Evolutionary conservation across 2,113 vertebrate genomes (phyloP).

Genomic region (Syngnathus floridae): DNA sequence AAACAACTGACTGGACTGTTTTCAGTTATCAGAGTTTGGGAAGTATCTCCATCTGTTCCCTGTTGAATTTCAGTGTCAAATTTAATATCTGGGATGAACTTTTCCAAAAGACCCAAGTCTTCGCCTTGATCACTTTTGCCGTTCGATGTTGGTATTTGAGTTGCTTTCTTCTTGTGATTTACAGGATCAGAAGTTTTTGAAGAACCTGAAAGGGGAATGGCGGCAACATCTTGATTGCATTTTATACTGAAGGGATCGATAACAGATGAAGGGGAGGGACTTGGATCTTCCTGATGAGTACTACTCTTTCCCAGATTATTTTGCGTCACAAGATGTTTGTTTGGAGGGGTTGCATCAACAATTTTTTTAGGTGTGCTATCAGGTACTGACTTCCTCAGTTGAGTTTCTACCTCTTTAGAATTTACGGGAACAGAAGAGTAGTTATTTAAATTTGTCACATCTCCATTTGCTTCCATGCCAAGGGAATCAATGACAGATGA

Average conservation of each 20-base stretch:
- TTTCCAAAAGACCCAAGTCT: not conserved
- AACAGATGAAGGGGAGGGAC: not conserved
- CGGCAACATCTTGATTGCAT: not conserved
- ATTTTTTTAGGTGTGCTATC: too few relatives aligned
- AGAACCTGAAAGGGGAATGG: not conserved
- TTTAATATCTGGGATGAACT: conserved; percentile 18
- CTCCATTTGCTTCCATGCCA: conserved; percentile 9
- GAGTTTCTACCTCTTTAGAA: conserved; percentile 1
- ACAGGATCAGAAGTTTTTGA: not conserved
- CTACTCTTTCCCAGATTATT: not conserved
- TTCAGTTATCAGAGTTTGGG: conserved; percentile 9
- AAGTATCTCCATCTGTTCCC: not conserved
- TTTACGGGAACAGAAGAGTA: conserved; percentile 2
- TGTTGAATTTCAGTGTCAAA: conserved; percentile 9
- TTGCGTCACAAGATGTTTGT: not conserved
- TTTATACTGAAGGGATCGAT: not conserved
- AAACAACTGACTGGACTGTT: not conserved
- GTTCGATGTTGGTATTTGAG: not conserved
- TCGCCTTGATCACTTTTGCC: conserved; percentile 19
- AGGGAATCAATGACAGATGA: not conserved
- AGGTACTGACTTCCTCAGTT: not conserved
- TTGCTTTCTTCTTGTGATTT: conserved; percentile 3
- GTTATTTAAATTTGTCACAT: conserved; percentile 13
- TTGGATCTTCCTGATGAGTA: not conserved
- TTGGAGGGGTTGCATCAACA: not conserved